Evolutionary conservation across 2,797 vertebrate species (phyloP), one percentile per base, ranked within the genome.

Genomic region (Masticophis lateralis): DNA sequence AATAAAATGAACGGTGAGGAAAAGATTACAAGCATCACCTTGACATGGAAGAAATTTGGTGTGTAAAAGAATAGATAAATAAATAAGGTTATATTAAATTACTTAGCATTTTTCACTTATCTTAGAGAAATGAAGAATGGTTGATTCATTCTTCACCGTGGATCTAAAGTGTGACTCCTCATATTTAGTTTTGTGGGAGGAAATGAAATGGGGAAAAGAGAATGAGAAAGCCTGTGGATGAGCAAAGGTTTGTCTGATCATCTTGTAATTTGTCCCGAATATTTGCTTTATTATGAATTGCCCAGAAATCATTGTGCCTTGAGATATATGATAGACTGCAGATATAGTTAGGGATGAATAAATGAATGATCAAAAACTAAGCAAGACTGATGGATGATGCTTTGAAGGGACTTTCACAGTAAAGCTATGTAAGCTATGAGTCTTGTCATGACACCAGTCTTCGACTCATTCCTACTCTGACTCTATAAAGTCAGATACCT

Each of bases 401-500:
- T 83, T 66, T 13, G 27, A 57, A 87, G 13, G 57, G 90, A 56
- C 22, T 55, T 47, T 89, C 66, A 59, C 32, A 37, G 32, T 74
- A 37, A 74, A 74, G 27, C 32, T 74, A 37, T 53, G 9, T 7
- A 6, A 61, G 47, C 59, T 60, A 74, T 60, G n/a, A 87, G 16
- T 59, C 55, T 53, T 79, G 37, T 25, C 12, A 53, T 66, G 63
- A 74, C 86, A 88, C 27, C 16, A 25, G 59, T 43, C 27, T 87
- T 32, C 55, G 60, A 91, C n/a, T 93, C 92, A 91, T 88, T 47
- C 13, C 55, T 88, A 16, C 9, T 59, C 63, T 63, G 61, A 88
- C 56, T 74, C 32, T 88, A 69, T 91, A 93, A 93, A 93, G 37
- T 28, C 87, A 93, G 57, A 88, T 83, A 89, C 14, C 2, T 69